A percentile compares a stretch with the other conserved stretches of the same genome.
These are phyloP conservation scores for Nicator chloris DNA, from an alignment of 2,113 vertebrate species.

Conservation along the genomic window DNA sequence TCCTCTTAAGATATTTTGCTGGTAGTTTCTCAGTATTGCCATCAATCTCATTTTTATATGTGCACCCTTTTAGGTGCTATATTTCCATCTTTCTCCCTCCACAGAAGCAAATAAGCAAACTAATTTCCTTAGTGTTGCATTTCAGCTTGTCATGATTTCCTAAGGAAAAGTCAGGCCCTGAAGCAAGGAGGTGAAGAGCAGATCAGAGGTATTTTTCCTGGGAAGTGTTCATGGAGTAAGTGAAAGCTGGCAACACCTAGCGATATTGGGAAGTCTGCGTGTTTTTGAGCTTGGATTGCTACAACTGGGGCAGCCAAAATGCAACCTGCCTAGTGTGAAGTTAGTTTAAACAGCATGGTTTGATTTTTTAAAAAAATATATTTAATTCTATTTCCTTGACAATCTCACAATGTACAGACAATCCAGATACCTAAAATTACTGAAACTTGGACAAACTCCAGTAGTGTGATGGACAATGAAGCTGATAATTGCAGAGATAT, in stretches of 20 bases:
- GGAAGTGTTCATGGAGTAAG: background rate
- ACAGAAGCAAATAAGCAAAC: background rate
- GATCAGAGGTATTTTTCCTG: slow-evolving; percentile 30
- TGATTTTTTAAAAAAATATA: background rate
- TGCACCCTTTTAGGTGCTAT: background rate
- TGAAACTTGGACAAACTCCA: background rate
- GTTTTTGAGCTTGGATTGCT: background rate
- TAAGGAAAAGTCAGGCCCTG: background rate
- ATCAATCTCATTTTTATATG: background rate
- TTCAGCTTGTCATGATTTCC: background rate
- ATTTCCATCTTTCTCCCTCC: background rate
- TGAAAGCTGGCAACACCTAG: background rate
- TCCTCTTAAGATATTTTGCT: background rate
- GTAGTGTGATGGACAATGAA: background rate
- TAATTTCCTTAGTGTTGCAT: background rate
- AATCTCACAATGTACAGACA: background rate
- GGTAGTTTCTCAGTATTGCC: background rate
- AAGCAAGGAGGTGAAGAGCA: background rate
- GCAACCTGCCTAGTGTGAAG: background rate
- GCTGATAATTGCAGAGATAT: background rate
- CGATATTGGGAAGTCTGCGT: background rate
- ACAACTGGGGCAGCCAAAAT: background rate
- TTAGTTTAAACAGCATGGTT: background rate
- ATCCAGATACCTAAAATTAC: background rate
- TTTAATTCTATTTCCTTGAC: background rate